Conservation (phyloP, 2,888 invertebrate species). For the Agrochola lychnidis region DNA sequence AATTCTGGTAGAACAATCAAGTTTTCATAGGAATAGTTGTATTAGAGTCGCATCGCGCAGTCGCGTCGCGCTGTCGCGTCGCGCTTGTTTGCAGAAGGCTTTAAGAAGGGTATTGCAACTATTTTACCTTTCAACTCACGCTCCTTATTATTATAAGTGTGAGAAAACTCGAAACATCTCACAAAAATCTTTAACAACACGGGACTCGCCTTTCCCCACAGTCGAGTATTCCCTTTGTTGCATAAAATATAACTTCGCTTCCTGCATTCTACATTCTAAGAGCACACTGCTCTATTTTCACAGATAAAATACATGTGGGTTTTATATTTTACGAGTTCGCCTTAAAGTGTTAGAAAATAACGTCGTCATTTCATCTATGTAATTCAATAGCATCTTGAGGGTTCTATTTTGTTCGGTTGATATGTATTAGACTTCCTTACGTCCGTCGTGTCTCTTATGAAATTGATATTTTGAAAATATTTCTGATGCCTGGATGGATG, state of each 20-base stretch:
- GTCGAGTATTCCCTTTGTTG: constrained; percentile 54
- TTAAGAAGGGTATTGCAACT: not conserved
- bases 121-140: not conserved
- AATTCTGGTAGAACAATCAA: too few species aligned
- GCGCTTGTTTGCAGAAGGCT: too few species aligned
- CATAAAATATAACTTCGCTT: constrained; percentile 61
- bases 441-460: not conserved
- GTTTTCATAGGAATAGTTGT: too few species aligned
- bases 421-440: not conserved
- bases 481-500: too few species aligned
- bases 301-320: constrained; percentile 58
- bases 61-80: too few species aligned
- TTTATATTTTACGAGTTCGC: constrained; percentile 52
- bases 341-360: constrained; percentile 48
- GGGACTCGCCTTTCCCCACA: constrained; percentile 12
- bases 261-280: constrained; percentile 51
- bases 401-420: constrained; percentile 19
- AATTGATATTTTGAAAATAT: not conserved
- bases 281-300: constrained; percentile 46
- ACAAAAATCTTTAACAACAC: constrained; percentile 27
- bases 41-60: too few species aligned
- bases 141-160: constrained; percentile 9
- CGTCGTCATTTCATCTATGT: constrained; percentile 8
- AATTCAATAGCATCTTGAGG: constrained; percentile 36
- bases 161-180: constrained; percentile 12